These are phyloP conservation scores for Eumacrocentrus americanus DNA, from an alignment of 2,888 invertebrate species.

Conservation along the genomic window DNA sequence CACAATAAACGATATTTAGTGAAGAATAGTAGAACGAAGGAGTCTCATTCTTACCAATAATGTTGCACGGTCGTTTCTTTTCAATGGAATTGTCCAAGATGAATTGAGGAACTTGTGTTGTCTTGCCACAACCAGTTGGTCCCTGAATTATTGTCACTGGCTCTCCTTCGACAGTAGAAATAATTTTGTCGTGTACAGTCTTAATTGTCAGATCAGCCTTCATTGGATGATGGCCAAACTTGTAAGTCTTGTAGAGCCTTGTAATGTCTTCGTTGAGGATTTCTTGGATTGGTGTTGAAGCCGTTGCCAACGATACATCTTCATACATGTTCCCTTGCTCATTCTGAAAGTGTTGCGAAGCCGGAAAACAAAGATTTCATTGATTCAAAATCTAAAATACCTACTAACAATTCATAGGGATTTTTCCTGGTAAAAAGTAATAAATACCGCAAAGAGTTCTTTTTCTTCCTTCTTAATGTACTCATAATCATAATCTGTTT, in stretches of 20 bases:
- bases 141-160: slow-evolving; percentile 87
- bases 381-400: too few relatives aligned
- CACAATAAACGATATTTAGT: not conserved
- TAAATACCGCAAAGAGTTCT: slow-evolving; percentile 44
- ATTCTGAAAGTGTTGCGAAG: not conserved
- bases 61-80: slow-evolving; percentile 75
- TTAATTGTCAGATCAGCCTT: slow-evolving; percentile 50
- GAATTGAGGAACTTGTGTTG: slow-evolving; percentile 87
- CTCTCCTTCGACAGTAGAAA: slow-evolving; percentile 71
- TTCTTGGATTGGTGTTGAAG: slow-evolving; percentile 37
- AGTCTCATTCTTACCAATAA: slow-evolving; percentile 63
- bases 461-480: slow-evolving; percentile 51
- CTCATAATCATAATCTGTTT: slow-evolving; percentile 49
- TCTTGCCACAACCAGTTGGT: slow-evolving; percentile 94
- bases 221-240: slow-evolving; percentile 47
- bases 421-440: too few relatives aligned
- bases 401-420: too few relatives aligned
- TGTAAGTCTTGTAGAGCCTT: slow-evolving; percentile 54
- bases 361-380: slow-evolving; percentile 15
- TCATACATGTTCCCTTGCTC: slow-evolving; percentile 40
- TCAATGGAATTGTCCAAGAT: slow-evolving; percentile 80
- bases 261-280: slow-evolving; percentile 38
- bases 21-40: not conserved
- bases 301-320: slow-evolving; percentile 48
- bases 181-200: slow-evolving; percentile 65